Conservation (phyloP, 35 echinoderm and acorn worm genomes). For the Patiria miniata region DNA sequence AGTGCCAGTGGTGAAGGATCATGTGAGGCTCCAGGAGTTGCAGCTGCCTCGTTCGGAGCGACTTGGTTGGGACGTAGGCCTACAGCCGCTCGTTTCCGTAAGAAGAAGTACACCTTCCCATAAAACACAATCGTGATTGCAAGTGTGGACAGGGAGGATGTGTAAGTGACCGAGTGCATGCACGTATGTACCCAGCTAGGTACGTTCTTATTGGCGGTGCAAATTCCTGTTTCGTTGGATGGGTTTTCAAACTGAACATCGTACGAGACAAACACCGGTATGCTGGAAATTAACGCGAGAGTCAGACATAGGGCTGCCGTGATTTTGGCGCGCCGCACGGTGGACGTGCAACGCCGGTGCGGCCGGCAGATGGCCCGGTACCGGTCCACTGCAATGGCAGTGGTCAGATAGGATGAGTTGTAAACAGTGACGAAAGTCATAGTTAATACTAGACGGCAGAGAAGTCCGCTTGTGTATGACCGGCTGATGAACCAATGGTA, state of each 20-base stretch:
- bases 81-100: neutral
- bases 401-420: conserved; percentile 25
- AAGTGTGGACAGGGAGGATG: neutral
- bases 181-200: neutral
- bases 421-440: neutral
- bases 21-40: no score
- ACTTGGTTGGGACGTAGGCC: neutral
- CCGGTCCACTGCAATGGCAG: conserved; percentile 48
- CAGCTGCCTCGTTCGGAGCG: neutral
- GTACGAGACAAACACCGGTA: conserved; percentile 22
- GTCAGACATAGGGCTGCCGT: conserved; percentile 19
- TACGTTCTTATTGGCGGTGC: neutral
- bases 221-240: neutral
- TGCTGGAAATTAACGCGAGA: neutral
- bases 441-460: conserved; percentile 28
- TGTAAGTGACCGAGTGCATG: neutral
- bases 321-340: conserved; percentile 21
- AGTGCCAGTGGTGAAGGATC: no score
- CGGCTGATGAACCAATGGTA: neutral
- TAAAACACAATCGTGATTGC: conserved; percentile 9
- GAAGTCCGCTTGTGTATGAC: neutral
- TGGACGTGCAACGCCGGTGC: conserved; percentile 3
- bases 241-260: neutral
- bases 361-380: conserved; percentile 57
- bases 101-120: neutral